A percentile compares a stretch with the other conserved stretches of the same genome.
phyloP scores from a whole-genome alignment of 1,140 invertebrate species.

The Chionoecetes opilio region DNA sequence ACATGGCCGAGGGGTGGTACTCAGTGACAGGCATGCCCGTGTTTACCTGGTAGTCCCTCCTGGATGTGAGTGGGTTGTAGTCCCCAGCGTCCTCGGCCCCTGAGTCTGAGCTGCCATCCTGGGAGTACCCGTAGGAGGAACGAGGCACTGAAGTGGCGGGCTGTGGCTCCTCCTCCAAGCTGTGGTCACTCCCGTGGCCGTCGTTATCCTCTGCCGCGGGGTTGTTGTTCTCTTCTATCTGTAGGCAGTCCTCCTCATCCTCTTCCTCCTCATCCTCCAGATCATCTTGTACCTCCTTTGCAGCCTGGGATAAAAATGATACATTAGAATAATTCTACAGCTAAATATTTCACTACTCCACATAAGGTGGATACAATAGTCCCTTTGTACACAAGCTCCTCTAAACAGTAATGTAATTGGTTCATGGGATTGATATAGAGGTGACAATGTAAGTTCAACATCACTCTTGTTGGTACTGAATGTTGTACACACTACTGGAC shows the following conservation, averaged over 20 bases:
- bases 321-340: too few species aligned
- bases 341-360: too few species aligned
- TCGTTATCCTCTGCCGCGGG: constrained; percentile 2
- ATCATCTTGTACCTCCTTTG: background rate
- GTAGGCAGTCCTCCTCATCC: constrained; percentile 8
- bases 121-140: background rate
- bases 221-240: constrained; percentile 51
- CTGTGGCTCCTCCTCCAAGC: constrained; percentile 38
- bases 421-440: too few species aligned
- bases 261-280: constrained; percentile 32
- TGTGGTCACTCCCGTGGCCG: background rate
- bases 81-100: background rate
- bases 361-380: too few species aligned
- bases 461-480: too few species aligned
- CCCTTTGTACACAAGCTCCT: too few species aligned
- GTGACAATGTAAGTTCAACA: too few species aligned
- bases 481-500: too few species aligned
- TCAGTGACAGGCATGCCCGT: background rate
- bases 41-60: constrained; percentile 51
- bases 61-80: constrained; percentile 51
- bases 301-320: too few species aligned
- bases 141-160: background rate
- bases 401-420: too few species aligned
- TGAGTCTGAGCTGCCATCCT: background rate
- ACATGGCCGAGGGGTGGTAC: constrained; percentile 42